A percentile compares a stretch with the other conserved stretches of the same genome.
phyloP scores from a whole-genome alignment of 1,140 invertebrate genomes.

The Pemphigus obesinymphae region DNA sequence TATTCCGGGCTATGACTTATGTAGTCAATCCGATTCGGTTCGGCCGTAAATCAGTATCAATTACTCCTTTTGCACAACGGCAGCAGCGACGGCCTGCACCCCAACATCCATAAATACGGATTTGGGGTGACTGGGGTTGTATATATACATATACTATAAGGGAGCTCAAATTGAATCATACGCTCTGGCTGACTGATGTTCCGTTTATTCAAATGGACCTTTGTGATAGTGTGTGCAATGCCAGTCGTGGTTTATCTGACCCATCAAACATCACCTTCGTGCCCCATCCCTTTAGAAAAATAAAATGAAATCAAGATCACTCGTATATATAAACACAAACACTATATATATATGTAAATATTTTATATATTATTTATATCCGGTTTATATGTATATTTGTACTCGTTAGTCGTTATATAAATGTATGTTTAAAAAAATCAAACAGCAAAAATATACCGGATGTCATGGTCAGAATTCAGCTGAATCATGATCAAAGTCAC shows the following conservation, averaged over 20 bases:
- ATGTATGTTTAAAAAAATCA: neutral
- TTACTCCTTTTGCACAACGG: conserved; percentile 27
- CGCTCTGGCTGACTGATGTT: conserved; percentile 41
- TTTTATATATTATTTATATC: neutral
- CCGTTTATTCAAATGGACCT: conserved; percentile 40
- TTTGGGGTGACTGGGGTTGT: conserved; percentile 27
- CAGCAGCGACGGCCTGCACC: neutral
- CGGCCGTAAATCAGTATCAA: conserved; percentile 41
- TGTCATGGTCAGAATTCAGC: neutral
- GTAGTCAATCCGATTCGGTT: conserved; percentile 40
- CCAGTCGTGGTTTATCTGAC: conserved; percentile 39
- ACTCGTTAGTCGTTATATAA: neutral
- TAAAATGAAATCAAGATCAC: neutral
- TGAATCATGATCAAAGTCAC: conserved; percentile 15
- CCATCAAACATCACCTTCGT: conserved; percentile 34
- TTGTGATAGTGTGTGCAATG: conserved; percentile 14
- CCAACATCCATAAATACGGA: conserved; percentile 34
- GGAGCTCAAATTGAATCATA: conserved; percentile 41
- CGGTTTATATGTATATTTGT: neutral
- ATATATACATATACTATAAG: conserved; percentile 1
- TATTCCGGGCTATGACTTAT: conserved; percentile 36
- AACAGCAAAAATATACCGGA: neutral
- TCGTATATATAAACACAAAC: neutral
- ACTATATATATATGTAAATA: neutral
- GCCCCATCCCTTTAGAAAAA: neutral